A percentile compares a stretch with the other conserved stretches of the same genome.
Evolutionary conservation across 37 sponge, comb jelly and placozoan species (phyloP).

Genomic region (Chondrilla cf. caribensis): DNA sequence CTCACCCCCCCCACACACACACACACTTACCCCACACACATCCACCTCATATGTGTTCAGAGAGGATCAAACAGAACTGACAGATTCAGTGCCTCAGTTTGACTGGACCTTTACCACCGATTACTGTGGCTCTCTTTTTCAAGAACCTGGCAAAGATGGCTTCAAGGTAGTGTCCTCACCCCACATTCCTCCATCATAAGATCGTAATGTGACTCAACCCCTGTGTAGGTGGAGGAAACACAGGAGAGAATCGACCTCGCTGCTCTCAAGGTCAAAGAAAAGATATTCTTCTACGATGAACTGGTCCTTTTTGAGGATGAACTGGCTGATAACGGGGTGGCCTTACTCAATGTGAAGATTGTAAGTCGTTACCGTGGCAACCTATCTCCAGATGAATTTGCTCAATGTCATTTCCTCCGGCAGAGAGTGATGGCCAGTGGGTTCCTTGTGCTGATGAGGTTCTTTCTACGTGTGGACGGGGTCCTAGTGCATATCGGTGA

Average conservation of each 20-base stretch:
- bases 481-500: conserved; percentile 84
- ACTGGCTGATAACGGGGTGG: conserved; percentile 89
- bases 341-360: conserved; percentile 77
- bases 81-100: conserved; percentile 39
- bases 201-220: too few species aligned
- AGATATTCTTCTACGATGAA: conserved; percentile 80
- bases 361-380: conserved; percentile 38
- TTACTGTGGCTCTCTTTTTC: conserved; percentile 64
- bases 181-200: too few species aligned
- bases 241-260: conserved; percentile 73
- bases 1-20: too few species aligned
- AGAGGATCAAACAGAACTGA: not conserved
- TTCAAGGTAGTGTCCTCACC: conserved; percentile 22
- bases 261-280: conserved; percentile 72
- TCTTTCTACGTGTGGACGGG: conserved; percentile 90
- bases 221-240: conserved; percentile 50
- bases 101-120: conserved; percentile 95
- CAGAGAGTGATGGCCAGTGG: conserved; percentile 92
- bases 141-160: not conserved
- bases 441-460: conserved; percentile 78
- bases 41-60: too few species aligned
- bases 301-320: conserved; percentile 92
- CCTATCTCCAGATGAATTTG: not conserved
- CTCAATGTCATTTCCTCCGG: not conserved
- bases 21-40: too few species aligned